phyloP scores from a whole-genome alignment of 2,888 invertebrate genomes.

The Leptopilina myrica region DNA sequence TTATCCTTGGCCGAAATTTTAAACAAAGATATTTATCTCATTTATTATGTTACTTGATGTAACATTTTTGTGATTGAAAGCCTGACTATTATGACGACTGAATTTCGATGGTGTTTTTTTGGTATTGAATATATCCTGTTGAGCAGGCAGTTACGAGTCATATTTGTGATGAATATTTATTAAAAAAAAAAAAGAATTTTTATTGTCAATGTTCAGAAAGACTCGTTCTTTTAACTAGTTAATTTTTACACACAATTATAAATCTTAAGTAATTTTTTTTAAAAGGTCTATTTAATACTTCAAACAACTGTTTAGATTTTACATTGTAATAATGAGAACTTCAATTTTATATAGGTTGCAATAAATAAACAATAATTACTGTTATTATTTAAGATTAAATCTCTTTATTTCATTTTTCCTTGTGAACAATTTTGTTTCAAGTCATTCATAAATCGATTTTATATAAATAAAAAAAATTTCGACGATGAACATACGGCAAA shows the following conservation, averaged over 20 bases:
- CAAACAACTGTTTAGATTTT: background rate
- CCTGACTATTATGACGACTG: background rate
- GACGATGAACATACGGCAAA: too few relatives aligned
- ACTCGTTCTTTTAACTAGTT: background rate
- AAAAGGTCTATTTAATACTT: background rate
- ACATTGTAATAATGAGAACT: background rate
- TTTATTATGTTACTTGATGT: background rate
- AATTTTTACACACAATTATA: background rate
- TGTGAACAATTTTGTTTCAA: background rate
- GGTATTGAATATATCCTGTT: slow-evolving; percentile 28
- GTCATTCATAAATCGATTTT: too few relatives aligned
- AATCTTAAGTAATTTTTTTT: background rate
- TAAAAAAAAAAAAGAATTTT: background rate
- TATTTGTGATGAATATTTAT: slow-evolving; percentile 26
- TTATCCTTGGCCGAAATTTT: slow-evolving; percentile 80
- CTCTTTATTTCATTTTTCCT: background rate
- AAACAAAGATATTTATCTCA: slow-evolving; percentile 53
- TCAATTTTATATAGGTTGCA: slow-evolving; percentile 26
- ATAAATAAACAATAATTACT: slow-evolving; percentile 19
- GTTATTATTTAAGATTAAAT: slow-evolving; percentile 3
- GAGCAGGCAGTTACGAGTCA: slow-evolving; percentile 23
- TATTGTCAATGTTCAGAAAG: background rate
- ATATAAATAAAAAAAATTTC: background rate
- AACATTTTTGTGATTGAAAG: background rate
- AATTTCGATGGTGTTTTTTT: slow-evolving; percentile 8